Conservation (phyloP, 1,140 invertebrate genomes). For the Drosophila grimshawi region DNA sequence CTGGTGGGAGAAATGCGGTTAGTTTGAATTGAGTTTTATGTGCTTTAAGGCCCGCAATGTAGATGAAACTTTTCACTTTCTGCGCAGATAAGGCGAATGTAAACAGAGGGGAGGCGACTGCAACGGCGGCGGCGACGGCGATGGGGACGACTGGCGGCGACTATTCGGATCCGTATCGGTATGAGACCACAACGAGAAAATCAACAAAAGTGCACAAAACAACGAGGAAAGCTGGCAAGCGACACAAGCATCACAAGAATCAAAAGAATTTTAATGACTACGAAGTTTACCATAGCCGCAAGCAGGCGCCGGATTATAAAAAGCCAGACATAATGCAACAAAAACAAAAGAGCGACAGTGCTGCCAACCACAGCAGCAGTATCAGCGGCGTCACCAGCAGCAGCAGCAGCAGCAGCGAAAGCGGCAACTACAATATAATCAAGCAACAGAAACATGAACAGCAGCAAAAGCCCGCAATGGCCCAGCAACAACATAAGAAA, state of each 20-base stretch:
- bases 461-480: slow-evolving; percentile 46
- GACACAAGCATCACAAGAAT: slow-evolving; percentile 74
- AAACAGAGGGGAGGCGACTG: slow-evolving; percentile 30
- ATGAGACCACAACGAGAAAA: slow-evolving; percentile 74
- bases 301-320: slow-evolving; percentile 64
- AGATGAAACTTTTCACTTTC: slow-evolving; percentile 60
- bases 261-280: slow-evolving; percentile 81
- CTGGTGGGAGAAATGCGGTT: slow-evolving; percentile 89
- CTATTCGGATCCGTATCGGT: slow-evolving; percentile 76
- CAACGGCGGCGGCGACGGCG: slow-evolving; percentile 8
- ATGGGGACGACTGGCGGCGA: slow-evolving; percentile 36
- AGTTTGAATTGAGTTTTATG: slow-evolving; percentile 58
- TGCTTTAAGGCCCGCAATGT: slow-evolving; percentile 48
- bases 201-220: slow-evolving; percentile 77
- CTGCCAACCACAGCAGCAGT: slow-evolving; percentile 42
- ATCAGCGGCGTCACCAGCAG: slow-evolving; percentile 37
- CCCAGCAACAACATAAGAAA: slow-evolving; percentile 16
- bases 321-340: slow-evolving; percentile 62
- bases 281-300: slow-evolving; percentile 74
- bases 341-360: slow-evolving; percentile 39
- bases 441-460: slow-evolving; percentile 69
- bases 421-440: slow-evolving; percentile 71
- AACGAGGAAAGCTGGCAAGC: slow-evolving; percentile 73
- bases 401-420: slow-evolving; percentile 45
- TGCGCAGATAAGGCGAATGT: slow-evolving; percentile 70